Base-by-base conservation (phyloP, 2,797 vertebrate species). In the Nannoperca australis region DNA sequence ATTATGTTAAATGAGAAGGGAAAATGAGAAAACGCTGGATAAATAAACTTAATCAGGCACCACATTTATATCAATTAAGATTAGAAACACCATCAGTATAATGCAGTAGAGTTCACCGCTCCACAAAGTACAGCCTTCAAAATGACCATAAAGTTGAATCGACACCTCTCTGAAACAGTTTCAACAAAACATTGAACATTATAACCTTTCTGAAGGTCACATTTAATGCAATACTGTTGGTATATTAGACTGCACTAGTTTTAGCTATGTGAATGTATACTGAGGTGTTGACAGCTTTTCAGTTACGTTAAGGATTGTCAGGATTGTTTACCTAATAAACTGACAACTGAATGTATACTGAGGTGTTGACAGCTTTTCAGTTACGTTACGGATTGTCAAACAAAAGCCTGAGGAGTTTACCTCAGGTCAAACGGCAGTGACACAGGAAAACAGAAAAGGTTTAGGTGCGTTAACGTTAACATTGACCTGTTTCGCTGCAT, bases 401-500 rank as follows among this genome's bases (percentile, higher is more conserved):
- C 49, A 58, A 58, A 40, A 27, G 42, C 60, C 45, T 12, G 20
- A 47, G 20, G 55, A 58, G 14, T 73, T 80, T 40, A 63, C 17
- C 32, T 36, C 30, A 49, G 69, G 30, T 49, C 8, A 50, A 40
- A 56, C 58, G 36, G 22, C 22, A 4, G 47, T 12, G 22, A 56
- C 45, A n/a, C 20, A 62, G 20, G 13, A 49, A 2, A 70, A 45
- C 20, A 18, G 4, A 8, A 15, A 36, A 32, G 1, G 13, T 36
- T 7, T 40, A 53, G 60, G 51, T 47, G 56, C 12, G 22, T 30
- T 59, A 22, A 63, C 1, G 50, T 34, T 27, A 64, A 24, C 55
- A 8, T 56, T 58, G 17, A 88, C 78, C 56, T 59, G 86, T 76
- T 81, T 56, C 15, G 27, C 78, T 45, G 36, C 89, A 88, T 91